phyloP scores from a whole-genome alignment of 2,797 vertebrate species.

The Balearica regulorum region DNA sequence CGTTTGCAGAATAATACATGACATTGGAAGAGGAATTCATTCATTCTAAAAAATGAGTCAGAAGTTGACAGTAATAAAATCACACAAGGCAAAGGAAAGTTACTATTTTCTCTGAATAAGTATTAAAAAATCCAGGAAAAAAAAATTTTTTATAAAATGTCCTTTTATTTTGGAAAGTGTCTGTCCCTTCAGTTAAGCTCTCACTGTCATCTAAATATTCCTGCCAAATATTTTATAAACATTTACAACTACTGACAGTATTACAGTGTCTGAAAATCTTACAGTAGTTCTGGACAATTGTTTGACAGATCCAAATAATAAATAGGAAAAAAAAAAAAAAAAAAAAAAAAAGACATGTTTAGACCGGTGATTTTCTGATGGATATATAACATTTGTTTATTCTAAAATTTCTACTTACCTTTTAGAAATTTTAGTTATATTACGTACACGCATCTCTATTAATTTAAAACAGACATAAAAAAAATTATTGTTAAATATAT shows the following conservation, averaged over 20 bases:
- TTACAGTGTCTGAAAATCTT: background rate
- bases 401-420: background rate
- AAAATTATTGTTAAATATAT: background rate
- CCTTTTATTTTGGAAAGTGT: background rate
- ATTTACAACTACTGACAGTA: background rate
- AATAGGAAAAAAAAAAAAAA: background rate
- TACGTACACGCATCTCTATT: background rate
- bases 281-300: background rate
- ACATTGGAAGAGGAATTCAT: background rate
- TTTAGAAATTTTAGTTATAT: background rate
- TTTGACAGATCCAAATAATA: background rate
- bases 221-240: background rate
- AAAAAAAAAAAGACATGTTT: background rate
- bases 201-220: background rate
- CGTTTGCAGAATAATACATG: background rate
- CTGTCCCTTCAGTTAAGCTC: background rate
- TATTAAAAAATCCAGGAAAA: background rate
- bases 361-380: background rate
- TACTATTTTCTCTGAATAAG: background rate
- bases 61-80: background rate
- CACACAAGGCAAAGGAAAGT: background rate
- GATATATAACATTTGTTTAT: background rate
- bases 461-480: background rate
- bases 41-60: background rate
- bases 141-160: background rate